These are phyloP conservation scores for Pan paniscus DNA, from an alignment of 2,113 vertebrate genomes.

Conservation along the genomic window DNA sequence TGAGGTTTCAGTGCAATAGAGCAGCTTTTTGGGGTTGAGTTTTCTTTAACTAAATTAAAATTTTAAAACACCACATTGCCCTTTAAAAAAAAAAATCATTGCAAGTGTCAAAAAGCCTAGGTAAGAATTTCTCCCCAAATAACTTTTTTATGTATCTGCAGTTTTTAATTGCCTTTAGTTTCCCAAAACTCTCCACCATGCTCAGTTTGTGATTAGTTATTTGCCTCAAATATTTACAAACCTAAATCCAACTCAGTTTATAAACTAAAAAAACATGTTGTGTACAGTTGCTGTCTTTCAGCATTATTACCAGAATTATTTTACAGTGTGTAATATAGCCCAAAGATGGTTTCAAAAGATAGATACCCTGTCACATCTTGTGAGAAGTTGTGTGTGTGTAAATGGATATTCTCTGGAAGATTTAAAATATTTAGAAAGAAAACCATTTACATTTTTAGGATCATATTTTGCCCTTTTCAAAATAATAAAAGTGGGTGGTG, in stretches of 20 bases:
- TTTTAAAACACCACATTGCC: slow-evolving; percentile 72
- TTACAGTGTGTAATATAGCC: background rate
- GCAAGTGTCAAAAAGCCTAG: slow-evolving; percentile 62
- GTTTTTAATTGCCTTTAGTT: slow-evolving; percentile 64
- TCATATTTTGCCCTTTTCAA: slow-evolving; percentile 43
- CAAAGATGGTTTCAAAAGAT: slow-evolving; percentile 13
- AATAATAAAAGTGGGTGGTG: background rate
- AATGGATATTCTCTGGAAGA: background rate
- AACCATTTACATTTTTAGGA: slow-evolving; percentile 46
- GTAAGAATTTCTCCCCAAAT: slow-evolving; percentile 62
- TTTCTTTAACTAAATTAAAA: slow-evolving; percentile 78
- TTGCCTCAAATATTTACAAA: slow-evolving; percentile 70
- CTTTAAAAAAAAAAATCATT: slow-evolving; percentile 62
- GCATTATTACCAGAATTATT: slow-evolving; percentile 41
- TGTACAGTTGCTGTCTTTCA: slow-evolving; percentile 20
- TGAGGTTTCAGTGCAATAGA: slow-evolving; percentile 63
- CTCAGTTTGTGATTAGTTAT: slow-evolving; percentile 56
- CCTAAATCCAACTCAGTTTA: slow-evolving; percentile 39
- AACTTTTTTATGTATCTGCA: slow-evolving; percentile 59
- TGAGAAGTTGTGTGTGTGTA: background rate
- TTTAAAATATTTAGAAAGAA: slow-evolving; percentile 64
- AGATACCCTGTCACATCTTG: background rate
- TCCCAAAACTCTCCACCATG: slow-evolving; percentile 47
- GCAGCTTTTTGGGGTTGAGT: slow-evolving; percentile 68
- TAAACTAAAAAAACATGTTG: slow-evolving; percentile 51